These are phyloP conservation scores for Lagocephalus sceleratus DNA, from an alignment of 2,797 vertebrate species.

Conservation along the genomic window DNA sequence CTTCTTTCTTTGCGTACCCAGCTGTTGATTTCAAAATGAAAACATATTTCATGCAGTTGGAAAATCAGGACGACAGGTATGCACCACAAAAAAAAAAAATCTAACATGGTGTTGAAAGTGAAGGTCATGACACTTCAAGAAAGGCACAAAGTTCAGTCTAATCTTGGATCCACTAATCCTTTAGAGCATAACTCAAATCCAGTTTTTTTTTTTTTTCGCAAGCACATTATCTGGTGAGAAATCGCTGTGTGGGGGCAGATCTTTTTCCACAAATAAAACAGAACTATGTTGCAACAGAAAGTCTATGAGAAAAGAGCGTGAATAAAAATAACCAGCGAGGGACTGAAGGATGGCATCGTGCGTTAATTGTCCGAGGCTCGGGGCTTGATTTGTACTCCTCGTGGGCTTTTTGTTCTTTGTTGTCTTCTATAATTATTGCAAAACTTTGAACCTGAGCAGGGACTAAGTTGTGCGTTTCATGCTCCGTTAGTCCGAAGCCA, in stretches of 20 bases:
- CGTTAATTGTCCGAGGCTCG: neutral
- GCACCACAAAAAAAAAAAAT: too few relatives aligned
- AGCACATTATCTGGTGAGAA: conserved; percentile 10
- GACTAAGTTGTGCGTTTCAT: neutral
- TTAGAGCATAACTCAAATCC: neutral
- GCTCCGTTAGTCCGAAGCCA: conserved; percentile 7
- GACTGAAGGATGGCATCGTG: neutral
- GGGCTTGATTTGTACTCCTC: too few relatives aligned
- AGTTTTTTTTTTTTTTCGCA: conserved; percentile 5
- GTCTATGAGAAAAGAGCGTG: neutral
- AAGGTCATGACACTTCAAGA: too few relatives aligned
- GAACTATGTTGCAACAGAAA: conserved; percentile 13
- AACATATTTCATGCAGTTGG: neutral
- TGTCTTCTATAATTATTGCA: too few relatives aligned
- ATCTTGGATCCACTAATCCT: too few relatives aligned
- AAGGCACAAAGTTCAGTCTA: too few relatives aligned
- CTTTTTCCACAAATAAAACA: conserved; percentile 14
- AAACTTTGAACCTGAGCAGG: conserved; percentile 1
- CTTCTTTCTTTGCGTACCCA: too few relatives aligned
- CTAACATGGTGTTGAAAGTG: too few relatives aligned
- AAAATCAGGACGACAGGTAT: neutral
- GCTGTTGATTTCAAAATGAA: conserved; percentile 1
- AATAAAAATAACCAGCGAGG: neutral
- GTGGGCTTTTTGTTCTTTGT: too few relatives aligned
- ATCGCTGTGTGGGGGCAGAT: neutral